Base-by-base conservation (phyloP, 2,113 vertebrate genomes). In the Pithys albifrons region DNA sequence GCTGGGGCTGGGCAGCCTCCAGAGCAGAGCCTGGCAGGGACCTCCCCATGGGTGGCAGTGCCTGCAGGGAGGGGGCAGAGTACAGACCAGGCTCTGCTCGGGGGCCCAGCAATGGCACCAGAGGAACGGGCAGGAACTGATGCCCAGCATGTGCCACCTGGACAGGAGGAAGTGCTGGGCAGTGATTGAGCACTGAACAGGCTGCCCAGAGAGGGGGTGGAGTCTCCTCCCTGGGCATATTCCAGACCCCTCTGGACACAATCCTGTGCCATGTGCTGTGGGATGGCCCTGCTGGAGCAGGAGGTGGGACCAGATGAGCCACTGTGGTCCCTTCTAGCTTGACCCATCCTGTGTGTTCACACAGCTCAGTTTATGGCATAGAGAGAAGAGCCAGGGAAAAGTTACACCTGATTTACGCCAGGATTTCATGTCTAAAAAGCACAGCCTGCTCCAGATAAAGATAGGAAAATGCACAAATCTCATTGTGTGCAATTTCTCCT, bases 281-380 rank as follows among this genome's bases (percentile, higher is more conserved):
- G 43, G 58, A 6, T 57, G 85, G 58, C 67, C 58, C 76, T 80
- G 67, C 51, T 51, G 76, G 86, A 18, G 43, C 59, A 65, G 35
- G 43, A 80, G 86, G 14, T 8, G 67, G 5, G 20, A 65, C 35
- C 67, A 66, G 7, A 31, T 61, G 6, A 35, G 17, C 51, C 43
- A 5, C 14, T 10, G 10, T 0, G 46, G 62, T 12, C 6, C 12
- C n/a, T 3, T 23, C 69, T 69, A 45, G 14, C 37, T 52, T 81
- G 0, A 24, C 7, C 27, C 45, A 24, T 0, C 33, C 39, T 46
- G 18, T 33, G 70, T 69, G 49, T 69, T 85, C 41, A 25, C 9
- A 22, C 0, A 1, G 14, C 27, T 45, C 22, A 19, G 20, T 52
- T 64, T 41, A 18, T 46, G 25, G 20, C 4, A 19, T 28, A 39